Base-by-base conservation (phyloP, 2,888 invertebrate species). In the Pandemis corylana region DNA sequence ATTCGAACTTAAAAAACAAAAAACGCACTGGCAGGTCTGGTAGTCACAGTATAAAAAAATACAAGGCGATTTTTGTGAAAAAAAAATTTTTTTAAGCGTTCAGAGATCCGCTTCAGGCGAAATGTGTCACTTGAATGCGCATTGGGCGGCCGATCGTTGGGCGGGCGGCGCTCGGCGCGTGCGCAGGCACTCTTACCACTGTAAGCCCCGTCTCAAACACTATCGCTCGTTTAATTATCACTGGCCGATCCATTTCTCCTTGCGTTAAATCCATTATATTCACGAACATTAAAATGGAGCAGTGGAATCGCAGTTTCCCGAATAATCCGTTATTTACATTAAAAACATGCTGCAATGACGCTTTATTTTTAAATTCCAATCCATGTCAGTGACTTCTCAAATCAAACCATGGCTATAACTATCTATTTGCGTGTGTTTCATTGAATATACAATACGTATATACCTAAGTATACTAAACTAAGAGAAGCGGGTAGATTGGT, bases 311-410 rank as follows among this genome's bases (percentile, higher is more conserved):
- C 74, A 62, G 42, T 53, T 65, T 46, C 10, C 13, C 59, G 72
- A 75, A 74, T 51, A 36, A 75, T 53, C 71, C 78, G 56, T 53
- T 71, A 68, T 73, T 62, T 73, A 76, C 72, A 73, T 76, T 78
- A 71, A 78, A 77, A 77, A 79, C 80, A 81, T 77, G 80, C 79
- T 84, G 84, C 80, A 85, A 84, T 88, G 86, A 88, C 87, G 87
- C 84, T 87, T 88, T 85, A 87, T 87, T 90, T 89, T 89, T 90
- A 88, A 87, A 85, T 88, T 87, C 81, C 85, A 85, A 86, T 86
- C 81, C 85, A 87, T 87, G 92, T 92, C 92, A 93, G 84, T 91
- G 93, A 93, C 91, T 89, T 83, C 82, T 82, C 80, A 81, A 82
- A 85, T 81, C 79, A 77, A 84, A 84, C 84, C 42, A 62, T 66